Percentiles rank a stretch among this genome's conserved stretches.
Conservation (phyloP, 1,140 invertebrate genomes). For the Probaryconus sp. region DNA sequence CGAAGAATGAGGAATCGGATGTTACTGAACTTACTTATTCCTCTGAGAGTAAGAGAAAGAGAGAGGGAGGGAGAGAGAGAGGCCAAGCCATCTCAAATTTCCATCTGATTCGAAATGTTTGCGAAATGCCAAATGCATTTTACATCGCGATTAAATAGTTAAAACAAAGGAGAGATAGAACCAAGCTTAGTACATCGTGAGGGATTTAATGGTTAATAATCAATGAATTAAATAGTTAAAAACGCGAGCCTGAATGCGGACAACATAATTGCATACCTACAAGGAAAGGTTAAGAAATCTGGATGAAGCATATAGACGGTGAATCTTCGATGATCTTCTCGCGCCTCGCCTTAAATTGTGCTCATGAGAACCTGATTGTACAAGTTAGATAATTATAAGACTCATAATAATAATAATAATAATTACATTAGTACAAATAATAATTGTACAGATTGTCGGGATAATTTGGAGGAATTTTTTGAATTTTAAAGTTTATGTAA, state of each 20-base stretch:
- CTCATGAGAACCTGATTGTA: conserved; percentile 54
- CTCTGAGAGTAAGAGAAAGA: neutral
- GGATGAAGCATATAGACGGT: conserved; percentile 27
- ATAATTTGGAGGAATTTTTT: too few relatives aligned
- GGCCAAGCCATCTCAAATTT: too few relatives aligned
- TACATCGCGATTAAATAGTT: conserved; percentile 25
- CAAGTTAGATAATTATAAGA: conserved; percentile 50
- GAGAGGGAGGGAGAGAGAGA: too few relatives aligned
- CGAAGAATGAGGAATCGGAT: neutral
- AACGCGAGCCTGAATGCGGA: conserved; percentile 21
- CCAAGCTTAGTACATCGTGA: conserved; percentile 11
- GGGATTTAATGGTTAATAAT: conserved; percentile 31
- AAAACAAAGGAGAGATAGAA: conserved; percentile 10
- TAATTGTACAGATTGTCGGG: too few relatives aligned
- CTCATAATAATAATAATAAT: conserved; percentile 43
- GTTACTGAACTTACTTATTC: neutral
- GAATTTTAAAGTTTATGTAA: too few relatives aligned
- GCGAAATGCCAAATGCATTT: conserved; percentile 14
- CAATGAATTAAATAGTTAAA: conserved; percentile 26
- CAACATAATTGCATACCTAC: conserved; percentile 49
- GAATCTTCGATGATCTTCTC: conserved; percentile 45
- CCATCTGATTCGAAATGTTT: conserved; percentile 4
- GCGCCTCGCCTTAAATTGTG: conserved; percentile 47
- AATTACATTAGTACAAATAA: too few relatives aligned
- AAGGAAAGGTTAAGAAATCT: conserved; percentile 37